Evolutionary conservation across 2,113 vertebrate species (phyloP), one percentile per base, ranked within the genome.

Genomic region (Peromyscus californicus): DNA sequence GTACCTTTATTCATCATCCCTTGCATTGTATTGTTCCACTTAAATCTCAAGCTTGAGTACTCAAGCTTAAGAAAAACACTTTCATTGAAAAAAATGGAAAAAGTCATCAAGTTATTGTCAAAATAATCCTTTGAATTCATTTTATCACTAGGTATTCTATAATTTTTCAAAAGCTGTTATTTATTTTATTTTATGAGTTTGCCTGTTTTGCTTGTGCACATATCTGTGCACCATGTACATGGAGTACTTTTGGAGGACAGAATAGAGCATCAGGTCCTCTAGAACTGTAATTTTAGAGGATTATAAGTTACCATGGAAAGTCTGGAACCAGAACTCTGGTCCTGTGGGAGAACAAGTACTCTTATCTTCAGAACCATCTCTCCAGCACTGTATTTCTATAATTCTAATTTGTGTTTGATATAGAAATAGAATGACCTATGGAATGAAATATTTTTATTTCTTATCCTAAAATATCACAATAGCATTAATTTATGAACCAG

Each of bases 381-480:
- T 76, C 74, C 22, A 76, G 39, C 39, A 76, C 42, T 19, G 13
- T 76, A 76, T 76, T 42, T 76, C 22, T 51, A 74, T 39, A 29
- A 83, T 90, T 89, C 16, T 79, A 79, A 17, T 51, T 51, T 72
- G 26, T 26, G 29, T 33, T 82, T 91, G 31, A 61, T 90, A 88
- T 48, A 67, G 0, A 95, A 74, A 75, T 33, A 15, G 85, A 69
- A 93, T 76, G 57, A 96, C 84, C 39, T 42, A 83, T 17, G 82
- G 5, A 51, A 61, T 59, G 91, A 86, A 83, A 83, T 4, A 74
- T 74, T 80, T 91, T 92, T 96, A 33, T 5, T 93, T 94, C n/a
- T 89, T 85, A 5, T 70, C 48, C 16, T 92, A 57, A 93, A 94
- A 87, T 79, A 80, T 8, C n/a, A 69, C 2, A 94, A 42, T 83